phyloP scores from a whole-genome alignment of 2,113 vertebrate genomes.

The Galbula dea region DNA sequence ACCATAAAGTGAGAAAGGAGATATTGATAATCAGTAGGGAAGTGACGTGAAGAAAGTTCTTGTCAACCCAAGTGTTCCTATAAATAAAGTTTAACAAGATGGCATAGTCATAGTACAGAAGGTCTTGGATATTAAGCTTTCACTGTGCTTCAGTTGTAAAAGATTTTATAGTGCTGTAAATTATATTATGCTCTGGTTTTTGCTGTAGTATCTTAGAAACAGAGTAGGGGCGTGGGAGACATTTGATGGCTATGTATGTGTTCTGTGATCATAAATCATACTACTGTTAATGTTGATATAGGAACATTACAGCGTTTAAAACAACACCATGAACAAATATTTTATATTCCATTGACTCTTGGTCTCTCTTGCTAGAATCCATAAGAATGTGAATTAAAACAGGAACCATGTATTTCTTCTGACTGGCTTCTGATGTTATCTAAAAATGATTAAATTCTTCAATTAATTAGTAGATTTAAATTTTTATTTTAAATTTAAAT shows the following conservation, averaged over 20 bases:
- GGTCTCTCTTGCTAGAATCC: not conserved
- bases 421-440: not conserved
- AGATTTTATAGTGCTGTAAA: conserved; percentile 80
- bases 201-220: conserved; percentile 70
- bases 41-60: conserved; percentile 25
- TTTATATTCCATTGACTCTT: not conserved
- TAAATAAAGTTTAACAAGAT: conserved; percentile 83
- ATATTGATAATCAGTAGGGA: conserved; percentile 53
- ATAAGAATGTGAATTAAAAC: conserved; percentile 24
- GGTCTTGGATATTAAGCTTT: conserved; percentile 73
- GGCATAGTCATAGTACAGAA: conserved; percentile 75
- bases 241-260: conserved; percentile 50
- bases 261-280: conserved; percentile 57
- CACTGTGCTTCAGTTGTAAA: conserved; percentile 75
- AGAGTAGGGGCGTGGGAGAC: conserved; percentile 51
- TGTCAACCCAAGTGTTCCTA: conserved; percentile 56
- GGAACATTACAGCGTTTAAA: conserved; percentile 37
- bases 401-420: not conserved
- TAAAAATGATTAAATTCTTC: not conserved
- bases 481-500: no score
- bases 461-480: conserved; percentile 29
- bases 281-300: conserved; percentile 41
- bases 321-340: conserved; percentile 34
- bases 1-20: conserved; percentile 44
- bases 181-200: conserved; percentile 79